Evolutionary conservation across 2,888 invertebrate genomes (phyloP), one percentile per base, ranked within the genome.

Genomic region (Synanthedon vespiformis): DNA sequence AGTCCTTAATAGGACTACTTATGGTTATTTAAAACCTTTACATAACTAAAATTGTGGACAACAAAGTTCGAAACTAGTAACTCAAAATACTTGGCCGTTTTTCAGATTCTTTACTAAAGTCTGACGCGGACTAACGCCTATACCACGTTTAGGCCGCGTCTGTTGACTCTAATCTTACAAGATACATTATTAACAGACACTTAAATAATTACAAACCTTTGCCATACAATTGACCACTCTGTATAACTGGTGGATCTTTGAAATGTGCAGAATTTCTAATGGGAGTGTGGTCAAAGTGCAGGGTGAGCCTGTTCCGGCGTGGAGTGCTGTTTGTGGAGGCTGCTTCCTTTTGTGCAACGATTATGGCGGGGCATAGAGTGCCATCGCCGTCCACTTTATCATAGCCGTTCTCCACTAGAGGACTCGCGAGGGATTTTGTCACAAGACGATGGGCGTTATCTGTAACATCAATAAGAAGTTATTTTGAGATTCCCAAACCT

Each of bases 371-470:
- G 53, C 62, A 62, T 3, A 57, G 40, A 0, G 75, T 74, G 1
- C 58, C 72, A 48, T 82, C 81, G 2, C 80, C 80, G 51, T 80
- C 84, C 0, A 74, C 61, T 67, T 71, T 80, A 52, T 82, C 83
- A 52, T 77, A 70, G 0, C 82, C 82, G 53, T 85, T 84, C 55
- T 81, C 83, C 27, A 80, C 52, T 2, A 72, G 61, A 0, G 83
- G 80, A 58, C 80, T 81, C 1, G 81, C 79, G 12, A 81, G 65
- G 0, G 68, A 65, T 63, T 82, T 85, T n/a, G 82, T 77, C 10
- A 83, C 76, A 2, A 88, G 89, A 41, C 97, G 90, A 67, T 93
- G 92, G 53, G 96, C 89, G 82, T 96, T 96, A 62, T 98, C 98
- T 88, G 72, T 53, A 51, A n/a, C 51, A 52, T 13, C 11, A 44